These are phyloP conservation scores for Harpagoxenus sublaevis DNA, from an alignment of 2,888 invertebrate genomes.

Conservation along the genomic window DNA sequence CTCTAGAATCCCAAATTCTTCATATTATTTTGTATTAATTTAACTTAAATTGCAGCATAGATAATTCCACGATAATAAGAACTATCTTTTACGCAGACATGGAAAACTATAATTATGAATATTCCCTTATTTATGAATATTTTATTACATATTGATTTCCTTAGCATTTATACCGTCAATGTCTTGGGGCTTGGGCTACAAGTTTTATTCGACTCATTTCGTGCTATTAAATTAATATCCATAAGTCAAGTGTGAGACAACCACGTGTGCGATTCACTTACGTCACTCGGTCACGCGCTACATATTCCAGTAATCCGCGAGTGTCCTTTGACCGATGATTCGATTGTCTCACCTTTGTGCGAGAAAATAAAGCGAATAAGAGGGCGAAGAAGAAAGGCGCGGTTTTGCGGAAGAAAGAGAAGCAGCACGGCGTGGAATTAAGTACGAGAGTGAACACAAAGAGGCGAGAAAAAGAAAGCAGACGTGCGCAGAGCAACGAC, in stretches of 20 bases:
- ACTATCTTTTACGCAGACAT: background rate
- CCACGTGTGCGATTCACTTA: background rate
- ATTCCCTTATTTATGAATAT: background rate
- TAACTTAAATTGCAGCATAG: background rate
- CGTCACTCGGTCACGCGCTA: slow-evolving; percentile 6
- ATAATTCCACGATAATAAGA: background rate
- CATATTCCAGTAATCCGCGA: slow-evolving; percentile 19
- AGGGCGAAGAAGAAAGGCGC: background rate
- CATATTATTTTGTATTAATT: background rate
- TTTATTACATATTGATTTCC: background rate
- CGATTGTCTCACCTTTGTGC: slow-evolving; percentile 17
- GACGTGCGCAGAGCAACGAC: slow-evolving; percentile 59
- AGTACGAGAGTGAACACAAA: slow-evolving; percentile 47
- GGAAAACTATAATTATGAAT: background rate
- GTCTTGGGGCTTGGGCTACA: background rate
- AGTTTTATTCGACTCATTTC: background rate
- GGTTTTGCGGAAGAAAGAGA: slow-evolving; percentile 25
- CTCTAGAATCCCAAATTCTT: background rate
- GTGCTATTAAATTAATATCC: background rate
- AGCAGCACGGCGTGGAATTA: slow-evolving; percentile 21
- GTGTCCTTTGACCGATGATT: slow-evolving; percentile 39
- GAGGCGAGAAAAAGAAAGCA: slow-evolving; percentile 53
- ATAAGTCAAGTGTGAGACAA: slow-evolving; percentile 10
- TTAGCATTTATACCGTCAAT: background rate
- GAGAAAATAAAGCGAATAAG: slow-evolving; percentile 26